Conservation (phyloP, 1,140 invertebrate genomes). For the Drosophila arawakana region DNA sequence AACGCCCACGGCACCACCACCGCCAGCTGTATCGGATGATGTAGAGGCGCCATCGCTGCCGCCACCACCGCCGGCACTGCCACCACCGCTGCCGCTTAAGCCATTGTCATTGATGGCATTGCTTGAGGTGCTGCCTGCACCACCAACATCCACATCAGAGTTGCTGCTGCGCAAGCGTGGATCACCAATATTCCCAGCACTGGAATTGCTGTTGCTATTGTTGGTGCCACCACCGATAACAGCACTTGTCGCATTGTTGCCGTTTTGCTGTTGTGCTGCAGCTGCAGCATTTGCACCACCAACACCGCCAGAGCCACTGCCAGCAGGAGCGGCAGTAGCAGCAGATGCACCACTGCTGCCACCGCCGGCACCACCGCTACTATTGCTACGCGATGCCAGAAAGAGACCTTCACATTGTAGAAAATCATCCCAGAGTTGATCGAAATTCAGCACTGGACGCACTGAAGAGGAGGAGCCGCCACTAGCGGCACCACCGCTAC, state of each 20-base stretch:
- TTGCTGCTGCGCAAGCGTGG: constrained; percentile 47
- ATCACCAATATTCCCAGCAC: constrained; percentile 32
- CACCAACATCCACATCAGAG: constrained; percentile 36
- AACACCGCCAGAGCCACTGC: background rate
- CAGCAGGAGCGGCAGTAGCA: background rate
- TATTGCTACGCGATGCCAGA: constrained; percentile 54
- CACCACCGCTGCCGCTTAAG: background rate
- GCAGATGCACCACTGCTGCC: constrained; percentile 18
- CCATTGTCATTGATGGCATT: constrained; percentile 25
- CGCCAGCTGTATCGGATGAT: constrained; percentile 84
- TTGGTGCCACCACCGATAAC: background rate
- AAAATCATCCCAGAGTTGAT: constrained; percentile 78
- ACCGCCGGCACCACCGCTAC: constrained; percentile 14
- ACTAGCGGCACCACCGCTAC: background rate
- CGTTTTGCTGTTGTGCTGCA: constrained; percentile 47
- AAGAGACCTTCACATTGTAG: constrained; percentile 75
- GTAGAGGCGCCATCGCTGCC: constrained; percentile 77
- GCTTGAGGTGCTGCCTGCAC: background rate
- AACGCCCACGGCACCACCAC: constrained; percentile 62
- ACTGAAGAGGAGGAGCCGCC: constrained; percentile 16
- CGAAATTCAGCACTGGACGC: constrained; percentile 72
- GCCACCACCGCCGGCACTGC: background rate
- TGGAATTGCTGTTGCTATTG: background rate
- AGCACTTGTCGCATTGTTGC: constrained; percentile 6
- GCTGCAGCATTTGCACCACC: background rate